Percentiles rank a stretch among this genome's conserved stretches.
phyloP scores from a whole-genome alignment of 2,888 invertebrate species.

The Eudasyphora cyanicolor region DNA sequence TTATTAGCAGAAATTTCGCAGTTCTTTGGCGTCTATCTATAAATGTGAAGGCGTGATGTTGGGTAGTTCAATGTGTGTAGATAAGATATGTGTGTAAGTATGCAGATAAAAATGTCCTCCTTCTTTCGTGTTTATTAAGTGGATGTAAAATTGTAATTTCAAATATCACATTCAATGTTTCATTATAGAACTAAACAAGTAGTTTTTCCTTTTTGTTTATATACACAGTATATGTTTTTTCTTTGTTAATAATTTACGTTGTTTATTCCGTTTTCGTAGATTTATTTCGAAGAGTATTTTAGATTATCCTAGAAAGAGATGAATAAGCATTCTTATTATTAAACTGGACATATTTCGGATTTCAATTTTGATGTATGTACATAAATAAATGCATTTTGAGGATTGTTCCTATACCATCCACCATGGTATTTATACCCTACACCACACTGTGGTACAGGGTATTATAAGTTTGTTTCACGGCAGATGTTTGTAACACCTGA shows the following conservation, averaged over 20 bases:
- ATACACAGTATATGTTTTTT: constrained; percentile 64
- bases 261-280: constrained; percentile 45
- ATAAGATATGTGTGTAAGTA: not conserved
- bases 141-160: constrained; percentile 61
- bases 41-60: not conserved
- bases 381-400: too few relatives aligned
- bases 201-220: constrained; percentile 47
- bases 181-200: constrained; percentile 59
- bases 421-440: too few relatives aligned
- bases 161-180: constrained; percentile 65
- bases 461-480: too few relatives aligned
- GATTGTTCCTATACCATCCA: too few relatives aligned
- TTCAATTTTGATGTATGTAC: too few relatives aligned
- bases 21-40: constrained; percentile 52
- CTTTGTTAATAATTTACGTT: constrained; percentile 39
- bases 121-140: constrained; percentile 28
- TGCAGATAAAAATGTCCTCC: constrained; percentile 24
- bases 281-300: constrained; percentile 57
- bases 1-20: constrained; percentile 37
- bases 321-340: not conserved
- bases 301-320: constrained; percentile 49
- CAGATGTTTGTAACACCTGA: too few relatives aligned
- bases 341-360: not conserved
- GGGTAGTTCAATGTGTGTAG: not conserved
- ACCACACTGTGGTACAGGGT: too few relatives aligned